phyloP scores from a whole-genome alignment of 2,888 invertebrate genomes.

The Lutraria lutraria region DNA sequence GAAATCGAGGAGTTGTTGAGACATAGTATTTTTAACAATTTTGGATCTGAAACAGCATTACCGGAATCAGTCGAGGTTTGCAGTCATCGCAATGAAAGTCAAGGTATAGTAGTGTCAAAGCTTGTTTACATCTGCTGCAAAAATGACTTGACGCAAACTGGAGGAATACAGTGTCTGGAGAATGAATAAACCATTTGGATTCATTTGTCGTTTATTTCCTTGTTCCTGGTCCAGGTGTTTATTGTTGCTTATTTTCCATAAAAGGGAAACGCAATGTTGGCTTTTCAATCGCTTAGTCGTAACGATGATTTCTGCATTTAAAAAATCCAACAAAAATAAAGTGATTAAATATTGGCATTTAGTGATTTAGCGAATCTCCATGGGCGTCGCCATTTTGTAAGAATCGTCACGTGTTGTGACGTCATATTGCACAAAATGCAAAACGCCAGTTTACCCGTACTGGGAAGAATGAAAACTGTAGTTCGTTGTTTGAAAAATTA shows the following conservation, averaged over 20 bases:
- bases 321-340: too few species aligned
- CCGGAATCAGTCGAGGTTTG: constrained; percentile 41
- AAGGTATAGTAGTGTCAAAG: neutral
- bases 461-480: too few species aligned
- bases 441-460: too few species aligned
- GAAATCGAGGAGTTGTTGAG: constrained; percentile 36
- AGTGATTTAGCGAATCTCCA: too few species aligned
- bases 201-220: constrained; percentile 32
- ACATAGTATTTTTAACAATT: constrained; percentile 49
- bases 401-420: too few species aligned
- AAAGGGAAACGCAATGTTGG: too few species aligned
- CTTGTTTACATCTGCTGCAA: constrained; percentile 55
- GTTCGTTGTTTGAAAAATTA: too few species aligned
- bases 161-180: neutral
- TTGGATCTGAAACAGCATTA: constrained; percentile 31
- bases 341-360: too few species aligned
- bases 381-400: too few species aligned
- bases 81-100: constrained; percentile 37
- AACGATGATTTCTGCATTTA: too few species aligned
- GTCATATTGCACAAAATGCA: too few species aligned
- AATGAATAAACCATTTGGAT: constrained; percentile 45
- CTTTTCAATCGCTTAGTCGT: too few species aligned
- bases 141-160: neutral
- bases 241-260: constrained; percentile 54
- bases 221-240: constrained; percentile 46